Percentiles rank a stretch among this genome's conserved stretches.
These are phyloP conservation scores for Etheostoma cragini DNA, from an alignment of 2,113 vertebrate species.

Conservation along the genomic window DNA sequence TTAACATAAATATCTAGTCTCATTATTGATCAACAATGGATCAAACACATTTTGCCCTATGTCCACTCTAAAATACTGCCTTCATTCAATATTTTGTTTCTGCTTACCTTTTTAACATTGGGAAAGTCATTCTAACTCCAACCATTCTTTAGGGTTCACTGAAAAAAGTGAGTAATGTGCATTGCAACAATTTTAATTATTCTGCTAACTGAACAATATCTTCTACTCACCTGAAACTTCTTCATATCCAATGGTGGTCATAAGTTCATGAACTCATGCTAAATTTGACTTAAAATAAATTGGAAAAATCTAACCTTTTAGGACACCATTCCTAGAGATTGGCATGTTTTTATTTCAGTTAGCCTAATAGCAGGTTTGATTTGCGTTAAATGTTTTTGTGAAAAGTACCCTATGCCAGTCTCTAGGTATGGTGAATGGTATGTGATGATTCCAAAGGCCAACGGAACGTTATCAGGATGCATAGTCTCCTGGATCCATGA, in stretches of 20 bases:
- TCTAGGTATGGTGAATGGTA: no score
- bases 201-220: not conserved
- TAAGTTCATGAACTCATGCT: no score
- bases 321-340: no score
- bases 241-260: not conserved
- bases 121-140: not conserved
- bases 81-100: constrained; percentile 7
- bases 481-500: no score
- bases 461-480: no score
- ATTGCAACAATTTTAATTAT: constrained; percentile 2
- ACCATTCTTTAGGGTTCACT: not conserved
- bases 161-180: constrained; percentile 20
- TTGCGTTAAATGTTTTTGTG: no score
- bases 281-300: no score
- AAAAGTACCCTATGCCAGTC: no score
- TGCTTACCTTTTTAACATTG: not conserved
- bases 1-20: constrained; percentile 61
- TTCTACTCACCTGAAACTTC: not conserved
- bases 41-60: constrained; percentile 32
- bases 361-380: no score
- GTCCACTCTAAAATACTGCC: constrained; percentile 31
- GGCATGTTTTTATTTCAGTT: no score
- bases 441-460: no score
- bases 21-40: constrained; percentile 46
- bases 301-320: no score